Conservation (phyloP, 1,140 invertebrate genomes). For the Bilobella aurantiaca region DNA sequence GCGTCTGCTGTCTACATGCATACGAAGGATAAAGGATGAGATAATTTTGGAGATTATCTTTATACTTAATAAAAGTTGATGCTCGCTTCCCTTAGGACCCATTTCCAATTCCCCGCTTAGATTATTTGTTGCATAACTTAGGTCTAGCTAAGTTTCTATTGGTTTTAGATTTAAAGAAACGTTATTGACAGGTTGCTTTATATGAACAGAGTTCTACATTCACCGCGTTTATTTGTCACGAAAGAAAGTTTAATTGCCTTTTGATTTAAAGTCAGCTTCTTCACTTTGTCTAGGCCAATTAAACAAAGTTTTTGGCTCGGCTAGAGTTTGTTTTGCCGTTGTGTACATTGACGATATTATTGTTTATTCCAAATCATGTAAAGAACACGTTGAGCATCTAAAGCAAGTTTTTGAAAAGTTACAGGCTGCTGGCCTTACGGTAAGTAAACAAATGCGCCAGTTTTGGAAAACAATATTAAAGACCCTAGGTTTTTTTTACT, state of each 20-base stretch:
- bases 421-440: conserved; percentile 20
- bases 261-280: conserved; percentile 43
- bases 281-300: conserved; percentile 47
- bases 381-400: conserved; percentile 37
- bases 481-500: conserved; percentile 38
- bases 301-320: conserved; percentile 39
- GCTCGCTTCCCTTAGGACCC: not conserved
- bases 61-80: conserved; percentile 18
- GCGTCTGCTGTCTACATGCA: conserved; percentile 9
- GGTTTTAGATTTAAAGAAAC: conserved; percentile 18
- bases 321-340: conserved; percentile 36
- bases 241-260: conserved; percentile 41
- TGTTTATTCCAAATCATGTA: conserved; percentile 37
- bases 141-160: conserved; percentile 1
- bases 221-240: conserved; percentile 38
- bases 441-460: conserved; percentile 34
- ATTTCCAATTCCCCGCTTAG: conserved; percentile 15
- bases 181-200: conserved; percentile 23
- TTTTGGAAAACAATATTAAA: conserved; percentile 34
- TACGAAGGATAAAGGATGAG: conserved; percentile 16
- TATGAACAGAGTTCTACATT: not conserved
- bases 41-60: not conserved
- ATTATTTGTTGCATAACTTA: conserved; percentile 9
- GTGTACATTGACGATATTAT: conserved; percentile 49
- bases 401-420: conserved; percentile 17